Evolutionary conservation across 1,140 invertebrate species (phyloP).

Genomic region (Chlorops oryzae): DNA sequence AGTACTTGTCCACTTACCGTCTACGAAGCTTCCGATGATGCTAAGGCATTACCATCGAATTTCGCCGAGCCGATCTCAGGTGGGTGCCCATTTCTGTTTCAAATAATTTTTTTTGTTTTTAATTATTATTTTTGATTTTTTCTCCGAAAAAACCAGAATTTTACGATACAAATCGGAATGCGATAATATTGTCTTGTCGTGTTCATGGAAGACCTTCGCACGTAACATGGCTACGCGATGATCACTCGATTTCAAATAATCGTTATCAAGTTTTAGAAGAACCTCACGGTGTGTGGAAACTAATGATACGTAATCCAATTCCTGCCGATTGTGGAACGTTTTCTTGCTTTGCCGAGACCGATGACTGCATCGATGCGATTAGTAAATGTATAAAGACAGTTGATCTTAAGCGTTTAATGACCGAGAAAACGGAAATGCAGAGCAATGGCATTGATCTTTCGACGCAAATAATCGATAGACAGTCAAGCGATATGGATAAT

Average conservation of each 20-base stretch:
- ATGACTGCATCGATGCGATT: slow-evolving; percentile 38
- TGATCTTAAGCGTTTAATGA: slow-evolving; percentile 35
- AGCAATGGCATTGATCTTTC: no score
- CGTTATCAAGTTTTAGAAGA: slow-evolving; percentile 54
- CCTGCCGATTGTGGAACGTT: slow-evolving; percentile 58
- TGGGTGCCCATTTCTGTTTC: slow-evolving; percentile 1
- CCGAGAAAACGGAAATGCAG: no score
- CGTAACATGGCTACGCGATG: slow-evolving; percentile 64
- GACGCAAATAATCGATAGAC: no score
- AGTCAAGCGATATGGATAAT: not conserved
- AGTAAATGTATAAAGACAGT: slow-evolving; percentile 28
- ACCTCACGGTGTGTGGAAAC: slow-evolving; percentile 57
- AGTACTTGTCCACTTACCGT: slow-evolving; percentile 59
- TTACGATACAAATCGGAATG: slow-evolving; percentile 49
- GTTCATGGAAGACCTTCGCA: slow-evolving; percentile 54
- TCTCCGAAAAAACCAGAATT: slow-evolving; percentile 44
- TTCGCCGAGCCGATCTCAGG: slow-evolving; percentile 28
- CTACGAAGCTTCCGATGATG: slow-evolving; percentile 37
- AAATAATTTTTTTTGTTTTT: no score
- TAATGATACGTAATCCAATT: slow-evolving; percentile 57
- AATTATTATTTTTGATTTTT: no score
- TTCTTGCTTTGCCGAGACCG: slow-evolving; percentile 56
- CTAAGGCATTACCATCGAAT: slow-evolving; percentile 30
- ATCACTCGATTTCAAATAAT: slow-evolving; percentile 50
- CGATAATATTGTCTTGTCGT: slow-evolving; percentile 59